These are phyloP conservation scores for Eilema caniola DNA, from an alignment of 2,888 invertebrate species.

Conservation along the genomic window DNA sequence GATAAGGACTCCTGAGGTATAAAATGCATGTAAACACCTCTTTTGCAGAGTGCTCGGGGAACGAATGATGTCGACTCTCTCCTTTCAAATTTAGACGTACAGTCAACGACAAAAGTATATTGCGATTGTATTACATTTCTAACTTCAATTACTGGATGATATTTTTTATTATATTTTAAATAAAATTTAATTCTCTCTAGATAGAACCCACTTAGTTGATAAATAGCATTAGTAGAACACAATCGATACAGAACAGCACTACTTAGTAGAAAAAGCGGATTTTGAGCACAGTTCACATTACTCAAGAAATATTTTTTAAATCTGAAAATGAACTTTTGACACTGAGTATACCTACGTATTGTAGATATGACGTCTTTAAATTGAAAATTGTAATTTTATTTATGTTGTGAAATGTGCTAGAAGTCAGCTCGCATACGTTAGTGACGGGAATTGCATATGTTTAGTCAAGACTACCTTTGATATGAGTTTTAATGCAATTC, in stretches of 20 bases:
- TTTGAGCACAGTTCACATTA: too few species aligned
- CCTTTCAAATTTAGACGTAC: conserved; percentile 62
- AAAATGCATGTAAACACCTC: conserved; percentile 84
- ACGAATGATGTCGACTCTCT: conserved; percentile 71
- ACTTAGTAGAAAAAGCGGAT: too few species aligned
- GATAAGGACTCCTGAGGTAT: conserved; percentile 74
- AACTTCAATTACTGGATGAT: too few species aligned
- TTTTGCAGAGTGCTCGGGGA: conserved; percentile 67
- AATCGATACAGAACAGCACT: too few species aligned
- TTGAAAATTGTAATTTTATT: conserved; percentile 57
- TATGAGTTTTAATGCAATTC: conserved; percentile 20
- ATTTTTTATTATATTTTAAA: too few species aligned
- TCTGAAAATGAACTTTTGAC: too few species aligned
- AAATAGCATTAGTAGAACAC: too few species aligned
- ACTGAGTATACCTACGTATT: conserved; percentile 24
- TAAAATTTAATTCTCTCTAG: too few species aligned
- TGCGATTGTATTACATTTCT: too few species aligned
- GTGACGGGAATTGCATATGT: conserved; percentile 40
- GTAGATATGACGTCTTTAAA: conserved; percentile 50
- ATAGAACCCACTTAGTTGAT: too few species aligned
- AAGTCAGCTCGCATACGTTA: conserved; percentile 36
- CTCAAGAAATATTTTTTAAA: too few species aligned
- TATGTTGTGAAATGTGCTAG: conserved; percentile 43
- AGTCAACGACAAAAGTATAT: too few species aligned
- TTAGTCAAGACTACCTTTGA: conserved; percentile 26